phyloP scores from a whole-genome alignment of 2,888 invertebrate species.

The Apomyelois bistriatella region DNA sequence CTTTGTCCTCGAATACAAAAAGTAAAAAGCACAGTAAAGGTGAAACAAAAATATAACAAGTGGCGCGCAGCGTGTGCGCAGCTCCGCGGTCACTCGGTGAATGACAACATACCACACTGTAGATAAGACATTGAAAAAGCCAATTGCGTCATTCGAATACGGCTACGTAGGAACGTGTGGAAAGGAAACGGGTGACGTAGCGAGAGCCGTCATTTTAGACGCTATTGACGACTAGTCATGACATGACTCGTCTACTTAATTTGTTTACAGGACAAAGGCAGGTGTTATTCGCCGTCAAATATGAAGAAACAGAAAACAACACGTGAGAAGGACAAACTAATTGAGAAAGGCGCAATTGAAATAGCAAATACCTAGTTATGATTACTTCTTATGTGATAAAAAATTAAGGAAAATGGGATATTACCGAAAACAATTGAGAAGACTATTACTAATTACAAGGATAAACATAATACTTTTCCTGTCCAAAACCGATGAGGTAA shows the following conservation, averaged over 20 bases:
- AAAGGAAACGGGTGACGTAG: conserved; percentile 75
- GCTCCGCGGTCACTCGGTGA: conserved; percentile 66
- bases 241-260: conserved; percentile 54
- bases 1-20: conserved; percentile 71
- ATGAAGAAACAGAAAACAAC: background rate
- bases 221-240: conserved; percentile 53
- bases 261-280: conserved; percentile 52
- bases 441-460: background rate
- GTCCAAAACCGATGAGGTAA: background rate
- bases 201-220: conserved; percentile 65
- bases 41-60: conserved; percentile 61
- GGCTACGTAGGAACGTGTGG: conserved; percentile 66
- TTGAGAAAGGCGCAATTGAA: background rate
- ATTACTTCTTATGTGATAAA: no score
- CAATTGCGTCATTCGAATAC: conserved; percentile 76
- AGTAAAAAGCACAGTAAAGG: conserved; percentile 64
- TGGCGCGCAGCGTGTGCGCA: conserved; percentile 64
- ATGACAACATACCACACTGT: conserved; percentile 74
- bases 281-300: background rate
- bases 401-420: no score
- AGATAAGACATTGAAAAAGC: conserved; percentile 80
- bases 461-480: background rate
- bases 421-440: background rate
- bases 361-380: background rate
- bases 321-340: background rate